Base-by-base conservation (phyloP, 2,888 invertebrate genomes). In the Euplagia quadripunctaria region DNA sequence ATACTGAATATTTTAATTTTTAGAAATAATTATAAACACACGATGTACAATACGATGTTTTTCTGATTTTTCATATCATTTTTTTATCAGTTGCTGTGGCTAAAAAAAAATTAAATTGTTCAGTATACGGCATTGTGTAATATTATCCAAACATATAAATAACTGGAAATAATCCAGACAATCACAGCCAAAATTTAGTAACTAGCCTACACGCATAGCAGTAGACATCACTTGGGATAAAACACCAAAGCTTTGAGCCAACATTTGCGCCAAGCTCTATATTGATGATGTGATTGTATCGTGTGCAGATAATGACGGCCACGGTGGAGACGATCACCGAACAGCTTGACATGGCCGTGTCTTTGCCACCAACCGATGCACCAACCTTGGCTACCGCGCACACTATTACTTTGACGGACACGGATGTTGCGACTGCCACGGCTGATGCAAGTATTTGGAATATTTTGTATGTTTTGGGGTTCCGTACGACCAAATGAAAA, bases 291-390 rank as follows among this genome's bases (percentile, higher is more conserved):
- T 46, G 11, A 9, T 5, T 31, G 67, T 66, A 69, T 76, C 77
- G 80, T 85, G 83, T 82, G 76, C 96, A 98, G 98, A 98, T 98
- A 89, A 98, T 98, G 98, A 98, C 99, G 84, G 99, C 99, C 43
- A 98, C 98, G n/a, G 98, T 99, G 87, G 98, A 99, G 96, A 99
- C 98, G 58, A 98, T 99, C 81, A 98, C 98, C 77, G 98, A 98
- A 91, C 98, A 98, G 92, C 96, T 99, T 88, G 99, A 99, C 92
- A 97, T 99, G 89, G 98, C 98, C 64, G 98, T 98, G 64, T 97
- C 98, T 64, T 97, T 99, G 88, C 98, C 99, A 86, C 98, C 99
- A 0, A 79, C 90, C 0, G 94, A 94, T 74, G 93, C 90, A 73
- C 94, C 92, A 64, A 97, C 98, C 79, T 97, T 98, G 55, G 98